phyloP scores from a whole-genome alignment of 1,140 invertebrate species.

The Rhyacophila brunnea region DNA sequence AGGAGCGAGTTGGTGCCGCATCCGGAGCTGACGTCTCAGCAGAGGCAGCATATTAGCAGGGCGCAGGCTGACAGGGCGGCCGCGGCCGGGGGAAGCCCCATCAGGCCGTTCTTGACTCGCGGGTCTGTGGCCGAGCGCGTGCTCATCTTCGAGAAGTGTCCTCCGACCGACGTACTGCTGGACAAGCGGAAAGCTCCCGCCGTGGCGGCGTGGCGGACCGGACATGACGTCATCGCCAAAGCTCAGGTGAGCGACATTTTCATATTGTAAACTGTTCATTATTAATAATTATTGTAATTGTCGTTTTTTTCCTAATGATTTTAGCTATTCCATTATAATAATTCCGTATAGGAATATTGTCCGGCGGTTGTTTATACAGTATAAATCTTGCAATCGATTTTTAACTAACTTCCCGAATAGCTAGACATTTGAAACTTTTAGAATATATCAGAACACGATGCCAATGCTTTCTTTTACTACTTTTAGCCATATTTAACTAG shows the following conservation, averaged over 20 bases:
- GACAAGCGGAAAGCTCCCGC: constrained; percentile 65
- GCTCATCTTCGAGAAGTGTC: constrained; percentile 88
- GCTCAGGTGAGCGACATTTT: constrained; percentile 60
- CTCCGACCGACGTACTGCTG: constrained; percentile 75
- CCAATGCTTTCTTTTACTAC: too few species aligned
- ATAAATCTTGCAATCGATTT: too few species aligned
- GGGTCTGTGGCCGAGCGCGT: constrained; percentile 90
- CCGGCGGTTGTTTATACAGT: too few species aligned
- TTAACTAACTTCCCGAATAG: too few species aligned
- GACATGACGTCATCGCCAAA: constrained; percentile 65
- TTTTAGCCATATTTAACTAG: too few species aligned
- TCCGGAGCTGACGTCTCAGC: constrained; percentile 65
- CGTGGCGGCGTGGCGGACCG: constrained; percentile 60
- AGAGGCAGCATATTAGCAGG: constrained; percentile 60
- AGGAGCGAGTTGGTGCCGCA: constrained; percentile 59
- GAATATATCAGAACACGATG: too few species aligned
- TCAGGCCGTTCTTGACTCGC: constrained; percentile 82
- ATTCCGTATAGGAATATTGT: too few species aligned
- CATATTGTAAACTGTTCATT: neutral
- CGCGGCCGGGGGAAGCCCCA: constrained; percentile 54
- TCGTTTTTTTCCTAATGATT: too few species aligned
- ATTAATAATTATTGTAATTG: too few species aligned
- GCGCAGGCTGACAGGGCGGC: constrained; percentile 41
- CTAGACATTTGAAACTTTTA: too few species aligned
- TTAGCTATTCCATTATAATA: too few species aligned